A percentile compares a stretch with the other conserved stretches of the same genome.
phyloP scores from a whole-genome alignment of 2,888 invertebrate species.

The Pycnomerus fuliginosus region DNA sequence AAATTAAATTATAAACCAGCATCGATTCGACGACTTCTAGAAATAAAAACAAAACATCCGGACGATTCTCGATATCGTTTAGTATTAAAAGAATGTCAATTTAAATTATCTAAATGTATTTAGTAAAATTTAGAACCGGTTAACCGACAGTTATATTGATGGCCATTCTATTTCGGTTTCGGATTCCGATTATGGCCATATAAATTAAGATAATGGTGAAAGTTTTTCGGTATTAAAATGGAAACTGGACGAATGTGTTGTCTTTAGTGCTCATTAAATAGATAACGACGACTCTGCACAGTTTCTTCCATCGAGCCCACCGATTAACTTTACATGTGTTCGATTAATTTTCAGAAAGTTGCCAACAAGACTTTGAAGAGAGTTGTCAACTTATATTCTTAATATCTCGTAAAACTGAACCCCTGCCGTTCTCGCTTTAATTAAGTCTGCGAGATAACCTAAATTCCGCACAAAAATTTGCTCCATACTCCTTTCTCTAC shows the following conservation, averaged over 20 bases:
- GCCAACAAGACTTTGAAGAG: no score
- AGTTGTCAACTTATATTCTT: no score
- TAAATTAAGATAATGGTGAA: conserved; percentile 49
- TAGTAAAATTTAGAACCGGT: conserved; percentile 46
- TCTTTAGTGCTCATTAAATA: conserved; percentile 16
- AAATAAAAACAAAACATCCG: conserved; percentile 30
- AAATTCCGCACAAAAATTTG: no score
- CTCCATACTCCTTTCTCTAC: no score
- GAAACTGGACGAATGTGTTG: conserved; percentile 28
- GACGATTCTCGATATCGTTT: conserved; percentile 40
- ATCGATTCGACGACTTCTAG: conserved; percentile 20
- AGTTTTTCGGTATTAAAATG: conserved; percentile 33
- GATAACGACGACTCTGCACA: conserved; percentile 14
- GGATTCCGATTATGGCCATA: conserved; percentile 42
- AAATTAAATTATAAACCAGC: conserved; percentile 29
- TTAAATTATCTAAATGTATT: conserved; percentile 48
- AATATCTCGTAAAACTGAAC: no score
- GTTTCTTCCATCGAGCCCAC: no score
- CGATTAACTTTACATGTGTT: no score
- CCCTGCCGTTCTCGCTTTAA: no score
- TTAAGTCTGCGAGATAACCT: no score
- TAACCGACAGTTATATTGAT: conserved; percentile 40
- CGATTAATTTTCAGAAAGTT: no score
- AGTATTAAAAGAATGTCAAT: conserved; percentile 50
- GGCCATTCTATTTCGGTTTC: conserved; percentile 40